Percentiles rank a stretch among this genome's conserved stretches.
Conservation (phyloP, 2,888 invertebrate genomes). For the Hemithea aestivaria region DNA sequence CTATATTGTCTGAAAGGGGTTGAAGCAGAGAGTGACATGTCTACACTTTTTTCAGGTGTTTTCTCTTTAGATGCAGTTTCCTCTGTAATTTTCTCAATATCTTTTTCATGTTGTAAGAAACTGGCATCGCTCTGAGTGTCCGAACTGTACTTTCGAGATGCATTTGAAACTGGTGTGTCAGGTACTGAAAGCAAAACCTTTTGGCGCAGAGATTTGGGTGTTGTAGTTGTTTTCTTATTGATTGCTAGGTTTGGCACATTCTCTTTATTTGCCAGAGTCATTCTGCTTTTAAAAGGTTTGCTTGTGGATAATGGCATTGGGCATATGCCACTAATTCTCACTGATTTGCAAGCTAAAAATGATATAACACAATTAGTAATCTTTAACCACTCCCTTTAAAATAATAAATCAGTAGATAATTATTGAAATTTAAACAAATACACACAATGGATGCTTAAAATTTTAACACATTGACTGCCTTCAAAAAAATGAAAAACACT, state of each 20-base stretch:
- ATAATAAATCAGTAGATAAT: too few species aligned
- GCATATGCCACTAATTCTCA: slow-evolving; percentile 61
- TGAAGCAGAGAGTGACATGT: slow-evolving; percentile 54
- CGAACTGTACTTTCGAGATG: slow-evolving; percentile 58
- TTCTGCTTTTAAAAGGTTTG: slow-evolving; percentile 36
- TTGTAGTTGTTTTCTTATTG: slow-evolving; percentile 15
- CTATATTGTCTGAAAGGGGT: slow-evolving; percentile 64
- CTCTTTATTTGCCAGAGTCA: slow-evolving; percentile 53
- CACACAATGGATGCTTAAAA: too few species aligned
- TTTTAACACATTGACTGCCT: too few species aligned
- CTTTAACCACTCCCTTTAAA: too few species aligned
- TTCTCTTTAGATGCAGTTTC: slow-evolving; percentile 41
- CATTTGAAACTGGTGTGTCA: slow-evolving; percentile 53
- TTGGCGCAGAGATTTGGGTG: slow-evolving; percentile 20
- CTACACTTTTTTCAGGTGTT: slow-evolving; percentile 49
- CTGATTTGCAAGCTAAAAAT: slow-evolving; percentile 39
- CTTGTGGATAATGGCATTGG: slow-evolving; percentile 40
- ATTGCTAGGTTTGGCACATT: slow-evolving; percentile 32
- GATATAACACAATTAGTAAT: too few species aligned
- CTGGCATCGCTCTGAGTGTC: slow-evolving; percentile 66
- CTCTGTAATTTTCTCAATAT: slow-evolving; percentile 52
- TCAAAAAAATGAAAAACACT: too few species aligned
- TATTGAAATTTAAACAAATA: too few species aligned
- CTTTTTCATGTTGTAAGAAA: slow-evolving; percentile 61
- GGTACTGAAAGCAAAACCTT: slow-evolving; percentile 28